These are phyloP conservation scores for Ganaspis sp. DNA, from an alignment of 1,140 invertebrate genomes.

Conservation along the genomic window DNA sequence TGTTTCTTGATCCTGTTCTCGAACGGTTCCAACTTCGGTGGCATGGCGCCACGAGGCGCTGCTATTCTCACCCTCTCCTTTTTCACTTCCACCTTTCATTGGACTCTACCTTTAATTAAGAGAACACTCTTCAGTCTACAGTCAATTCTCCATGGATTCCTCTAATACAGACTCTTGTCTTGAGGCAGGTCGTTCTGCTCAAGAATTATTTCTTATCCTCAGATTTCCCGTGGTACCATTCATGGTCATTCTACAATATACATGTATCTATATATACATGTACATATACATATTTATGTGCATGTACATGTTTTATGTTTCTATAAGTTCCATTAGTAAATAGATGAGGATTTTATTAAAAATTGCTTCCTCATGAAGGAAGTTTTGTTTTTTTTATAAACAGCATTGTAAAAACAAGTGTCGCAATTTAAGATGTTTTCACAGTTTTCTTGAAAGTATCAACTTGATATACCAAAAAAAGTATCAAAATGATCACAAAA, in stretches of 20 bases:
- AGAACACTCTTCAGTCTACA: constrained; percentile 62
- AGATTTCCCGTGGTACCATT: constrained; percentile 36
- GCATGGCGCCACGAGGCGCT: constrained; percentile 68
- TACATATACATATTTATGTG: no score
- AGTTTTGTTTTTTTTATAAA: no score
- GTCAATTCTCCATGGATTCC: constrained; percentile 65
- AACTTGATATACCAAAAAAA: no score
- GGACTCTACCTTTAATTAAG: constrained; percentile 69
- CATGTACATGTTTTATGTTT: no score
- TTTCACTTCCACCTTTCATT: constrained; percentile 49
- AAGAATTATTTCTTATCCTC: constrained; percentile 45
- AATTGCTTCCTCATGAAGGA: no score
- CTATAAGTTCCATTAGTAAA: no score
- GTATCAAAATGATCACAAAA: no score
- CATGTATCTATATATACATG: no score
- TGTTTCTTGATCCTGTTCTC: constrained; percentile 68
- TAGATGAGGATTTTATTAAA: no score
- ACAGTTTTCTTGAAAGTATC: no score
- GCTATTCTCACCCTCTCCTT: constrained; percentile 64
- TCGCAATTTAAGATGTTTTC: no score
- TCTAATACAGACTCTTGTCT: constrained; percentile 26
- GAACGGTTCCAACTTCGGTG: constrained; percentile 59
- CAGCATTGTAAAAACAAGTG: no score
- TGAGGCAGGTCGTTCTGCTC: constrained; percentile 51
- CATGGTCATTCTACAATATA: background rate